Evolutionary conservation across 2,888 invertebrate species (phyloP).

Genomic region (Icerya purchasi): DNA sequence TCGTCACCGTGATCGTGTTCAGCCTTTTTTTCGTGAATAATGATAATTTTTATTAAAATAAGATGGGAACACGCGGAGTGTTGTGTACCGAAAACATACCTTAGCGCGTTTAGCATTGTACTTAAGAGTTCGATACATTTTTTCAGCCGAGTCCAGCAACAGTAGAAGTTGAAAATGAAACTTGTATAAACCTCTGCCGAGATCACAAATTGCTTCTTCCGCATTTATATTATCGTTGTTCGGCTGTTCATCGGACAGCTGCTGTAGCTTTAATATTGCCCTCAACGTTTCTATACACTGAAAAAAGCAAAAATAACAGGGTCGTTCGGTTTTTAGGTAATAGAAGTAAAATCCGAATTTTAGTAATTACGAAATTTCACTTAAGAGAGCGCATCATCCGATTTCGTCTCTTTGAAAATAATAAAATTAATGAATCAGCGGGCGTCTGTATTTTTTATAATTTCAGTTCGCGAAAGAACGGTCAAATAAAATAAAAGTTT

Average conservation of each 20-base stretch:
- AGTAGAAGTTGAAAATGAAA: constrained; percentile 78
- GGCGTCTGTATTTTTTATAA: no score
- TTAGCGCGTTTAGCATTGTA: constrained; percentile 35
- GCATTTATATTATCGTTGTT: constrained; percentile 28
- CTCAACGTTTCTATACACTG: constrained; percentile 65
- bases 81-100: no score
- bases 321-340: constrained; percentile 64
- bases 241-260: constrained; percentile 34
- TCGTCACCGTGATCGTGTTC: no score
- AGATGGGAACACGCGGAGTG: no score
- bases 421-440: no score
- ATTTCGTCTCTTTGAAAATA: no score
- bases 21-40: no score
- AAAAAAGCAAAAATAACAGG: constrained; percentile 25
- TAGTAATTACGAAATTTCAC: no score
- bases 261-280: constrained; percentile 52
- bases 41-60: no score
- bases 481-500: no score
- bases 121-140: constrained; percentile 48
- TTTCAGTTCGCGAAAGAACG: no score
- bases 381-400: no score
- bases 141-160: constrained; percentile 68
- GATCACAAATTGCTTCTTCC: constrained; percentile 47
- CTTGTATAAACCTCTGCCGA: constrained; percentile 73
- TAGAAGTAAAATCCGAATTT: constrained; percentile 38